A percentile compares a stretch with the other conserved stretches of the same genome.
Evolutionary conservation across 2,113 vertebrate genomes (phyloP).

Genomic region (Gobio gobio): DNA sequence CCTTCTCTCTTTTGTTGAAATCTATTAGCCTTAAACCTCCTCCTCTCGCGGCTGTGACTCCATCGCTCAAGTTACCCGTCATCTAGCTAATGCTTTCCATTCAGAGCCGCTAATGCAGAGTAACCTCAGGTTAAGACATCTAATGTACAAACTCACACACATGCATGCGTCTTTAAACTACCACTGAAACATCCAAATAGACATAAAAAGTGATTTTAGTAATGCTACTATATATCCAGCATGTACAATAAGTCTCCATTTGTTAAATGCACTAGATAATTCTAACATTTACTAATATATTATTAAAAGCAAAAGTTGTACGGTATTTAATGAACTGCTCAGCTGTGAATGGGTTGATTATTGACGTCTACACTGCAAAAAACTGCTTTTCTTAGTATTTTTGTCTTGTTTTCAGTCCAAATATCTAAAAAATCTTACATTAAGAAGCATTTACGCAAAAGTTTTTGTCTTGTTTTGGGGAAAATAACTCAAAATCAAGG

Average conservation of each 20-base stretch:
- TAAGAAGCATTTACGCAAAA: too few species aligned
- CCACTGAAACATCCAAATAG: not conserved
- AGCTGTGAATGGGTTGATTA: not conserved
- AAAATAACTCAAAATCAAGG: too few species aligned
- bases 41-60: not conserved
- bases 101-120: not conserved
- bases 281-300: not conserved
- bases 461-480: too few species aligned
- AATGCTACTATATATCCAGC: not conserved
- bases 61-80: not conserved
- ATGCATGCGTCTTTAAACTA: not conserved
- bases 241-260: too few species aligned
- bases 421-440: too few species aligned
- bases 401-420: too few species aligned
- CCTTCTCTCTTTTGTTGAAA: not conserved
- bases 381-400: too few species aligned
- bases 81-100: not conserved
- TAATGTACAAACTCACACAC: too few species aligned
- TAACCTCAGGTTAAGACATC: not conserved
- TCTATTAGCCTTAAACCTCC: slow-evolving; percentile 35
- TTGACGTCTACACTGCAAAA: too few species aligned
- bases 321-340: not conserved
- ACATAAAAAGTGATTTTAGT: not conserved
- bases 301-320: not conserved
- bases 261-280: too few species aligned